phyloP scores from a whole-genome alignment of 2,888 invertebrate species.

The Metellina segmentata region DNA sequence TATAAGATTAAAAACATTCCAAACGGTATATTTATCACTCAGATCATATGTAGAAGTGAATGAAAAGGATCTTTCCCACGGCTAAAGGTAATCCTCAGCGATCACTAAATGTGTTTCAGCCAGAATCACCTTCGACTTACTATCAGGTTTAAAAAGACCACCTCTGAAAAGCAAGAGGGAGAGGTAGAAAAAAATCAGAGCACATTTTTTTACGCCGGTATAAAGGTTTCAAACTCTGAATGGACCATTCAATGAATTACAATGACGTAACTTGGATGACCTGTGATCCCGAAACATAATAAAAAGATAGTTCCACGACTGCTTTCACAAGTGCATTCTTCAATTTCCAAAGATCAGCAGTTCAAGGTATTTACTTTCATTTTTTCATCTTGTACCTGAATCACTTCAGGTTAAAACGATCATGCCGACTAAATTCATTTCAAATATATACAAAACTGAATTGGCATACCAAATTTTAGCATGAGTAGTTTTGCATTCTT shows the following conservation, averaged over 20 bases:
- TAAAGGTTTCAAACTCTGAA: slow-evolving; percentile 59
- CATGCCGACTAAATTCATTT: background rate
- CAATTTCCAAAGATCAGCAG: slow-evolving; percentile 29
- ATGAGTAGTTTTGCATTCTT: no score
- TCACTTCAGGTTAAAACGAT: background rate
- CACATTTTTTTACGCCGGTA: slow-evolving; percentile 54
- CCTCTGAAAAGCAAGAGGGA: background rate
- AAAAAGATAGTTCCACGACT: slow-evolving; percentile 47
- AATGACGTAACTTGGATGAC: slow-evolving; percentile 62
- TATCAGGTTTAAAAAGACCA: slow-evolving; percentile 17
- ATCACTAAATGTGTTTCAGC: slow-evolving; percentile 48
- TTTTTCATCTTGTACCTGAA: slow-evolving; percentile 30
- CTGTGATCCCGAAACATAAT: slow-evolving; percentile 64
- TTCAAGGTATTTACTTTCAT: slow-evolving; percentile 18
- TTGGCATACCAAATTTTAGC: no score
- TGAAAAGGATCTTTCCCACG: slow-evolving; percentile 61
- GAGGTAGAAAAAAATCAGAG: slow-evolving; percentile 19
- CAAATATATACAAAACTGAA: no score
- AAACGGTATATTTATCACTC: no score
- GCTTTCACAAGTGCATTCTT: slow-evolving; percentile 13
- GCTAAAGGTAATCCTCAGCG: slow-evolving; percentile 31
- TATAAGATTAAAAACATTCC: no score
- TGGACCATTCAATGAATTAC: slow-evolving; percentile 62
- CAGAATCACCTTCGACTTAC: slow-evolving; percentile 49
- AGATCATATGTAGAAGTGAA: background rate